Evolutionary conservation across 2,888 invertebrate species (phyloP).

Genomic region (Andrena hattorfiana): DNA sequence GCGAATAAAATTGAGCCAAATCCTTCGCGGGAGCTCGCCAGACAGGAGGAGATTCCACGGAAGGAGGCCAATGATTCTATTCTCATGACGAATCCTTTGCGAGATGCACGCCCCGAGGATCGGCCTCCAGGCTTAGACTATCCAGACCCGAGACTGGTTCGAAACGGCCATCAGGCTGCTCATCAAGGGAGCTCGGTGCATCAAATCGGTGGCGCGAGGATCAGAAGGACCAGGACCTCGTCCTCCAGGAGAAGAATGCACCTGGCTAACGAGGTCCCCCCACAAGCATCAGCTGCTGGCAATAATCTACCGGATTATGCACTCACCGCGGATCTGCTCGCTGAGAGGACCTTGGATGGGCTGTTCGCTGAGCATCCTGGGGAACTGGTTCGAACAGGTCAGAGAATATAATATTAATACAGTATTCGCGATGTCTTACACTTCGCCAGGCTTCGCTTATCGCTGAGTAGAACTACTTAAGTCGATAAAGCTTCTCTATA

Average conservation of each 20-base stretch:
- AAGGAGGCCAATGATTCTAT: conserved; percentile 70
- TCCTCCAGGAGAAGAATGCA: conserved; percentile 88
- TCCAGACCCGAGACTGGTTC: conserved; percentile 76
- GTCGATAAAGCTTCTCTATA: too few relatives aligned
- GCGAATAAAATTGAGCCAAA: conserved; percentile 43
- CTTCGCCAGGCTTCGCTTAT: too few relatives aligned
- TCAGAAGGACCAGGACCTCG: conserved; percentile 78
- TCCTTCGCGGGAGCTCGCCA: conserved; percentile 15
- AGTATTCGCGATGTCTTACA: too few relatives aligned
- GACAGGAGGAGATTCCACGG: conserved; percentile 55
- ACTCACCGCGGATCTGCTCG: conserved; percentile 92
- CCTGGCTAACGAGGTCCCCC: conserved; percentile 92
- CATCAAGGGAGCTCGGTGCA: conserved; percentile 70
- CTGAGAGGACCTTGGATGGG: conserved; percentile 94
- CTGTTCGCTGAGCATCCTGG: conserved; percentile 96
- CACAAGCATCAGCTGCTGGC: conserved; percentile 80
- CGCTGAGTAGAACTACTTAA: too few relatives aligned
- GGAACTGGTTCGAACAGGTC: conserved; percentile 96
- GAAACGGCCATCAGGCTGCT: conserved; percentile 72
- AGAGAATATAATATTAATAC: background rate
- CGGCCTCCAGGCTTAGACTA: conserved; percentile 82
- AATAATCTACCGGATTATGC: conserved; percentile 86
- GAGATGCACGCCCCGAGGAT: conserved; percentile 83
- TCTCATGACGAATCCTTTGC: conserved; percentile 84
- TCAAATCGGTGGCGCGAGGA: conserved; percentile 73